Evolutionary conservation across 2,113 vertebrate species (phyloP), one percentile per base, ranked within the genome.

Genomic region (Cavia aperea): DNA sequence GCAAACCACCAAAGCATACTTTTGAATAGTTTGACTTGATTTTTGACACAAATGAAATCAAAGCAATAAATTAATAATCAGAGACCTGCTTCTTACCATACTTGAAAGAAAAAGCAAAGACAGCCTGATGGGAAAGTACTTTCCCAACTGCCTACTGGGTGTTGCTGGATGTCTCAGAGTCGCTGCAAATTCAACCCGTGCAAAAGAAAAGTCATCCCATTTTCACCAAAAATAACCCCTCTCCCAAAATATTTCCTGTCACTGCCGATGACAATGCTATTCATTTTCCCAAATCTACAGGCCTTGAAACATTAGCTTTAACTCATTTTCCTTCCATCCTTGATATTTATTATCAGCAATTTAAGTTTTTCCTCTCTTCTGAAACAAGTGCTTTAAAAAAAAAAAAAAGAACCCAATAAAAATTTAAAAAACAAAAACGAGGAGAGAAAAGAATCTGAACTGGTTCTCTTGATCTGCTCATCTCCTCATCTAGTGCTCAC

Each of bases 101-200:
- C n/a, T 36, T 86, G 54, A 88, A 95, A 86, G 9, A 81, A 88
- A 94, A 94, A 90, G 43, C 62, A 73, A 91, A 90, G 39, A 88
- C 31, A 16, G 11, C 31, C 65, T 86, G 63, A 79, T 94, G 62
- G 65, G 12, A 88, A 95, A 81, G 39, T 51, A 56, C 6, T 92
- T 94, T 39, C 90, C 43, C 93, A 73, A 54, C 54, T 51, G 39
- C 43, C 79, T 63, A 14, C 31, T 63, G 60, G 54, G 54, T 46
- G 66, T 58, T 60, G 81, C 79, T 89, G 54, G 49, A 46, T 58
- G 46, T 43, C 46, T 94, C 85, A 77, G 49, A 51, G 49, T 93
- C 92, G 70, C 36, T 63, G 56, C 63, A 75, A 75, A 89, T 49
- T 77, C 51, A 62, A 77, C 63, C 31, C 29, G 65, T 43, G 49